These are phyloP conservation scores for Macrosteles quadrilineatus DNA, from an alignment of 1,140 invertebrate species.

Conservation along the genomic window DNA sequence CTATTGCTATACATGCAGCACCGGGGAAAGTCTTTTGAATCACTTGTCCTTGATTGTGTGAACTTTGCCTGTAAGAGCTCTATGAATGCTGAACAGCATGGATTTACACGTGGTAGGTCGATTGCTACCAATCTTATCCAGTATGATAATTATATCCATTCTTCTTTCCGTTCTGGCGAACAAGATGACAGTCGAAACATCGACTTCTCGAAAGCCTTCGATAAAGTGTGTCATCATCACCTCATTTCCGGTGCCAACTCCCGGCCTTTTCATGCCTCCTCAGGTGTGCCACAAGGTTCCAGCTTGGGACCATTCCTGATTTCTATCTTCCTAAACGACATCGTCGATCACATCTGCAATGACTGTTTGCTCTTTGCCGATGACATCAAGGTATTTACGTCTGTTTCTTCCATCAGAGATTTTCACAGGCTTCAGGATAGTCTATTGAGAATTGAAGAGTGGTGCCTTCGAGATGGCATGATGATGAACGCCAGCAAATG, in stretches of 20 bases:
- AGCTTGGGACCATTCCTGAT: conserved; percentile 18
- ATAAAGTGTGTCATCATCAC: neutral
- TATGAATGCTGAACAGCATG: neutral
- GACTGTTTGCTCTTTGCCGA: conserved; percentile 8
- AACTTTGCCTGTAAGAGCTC: neutral
- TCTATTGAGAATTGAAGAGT: neutral
- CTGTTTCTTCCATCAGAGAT: neutral
- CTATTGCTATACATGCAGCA: neutral
- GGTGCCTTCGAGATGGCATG: neutral
- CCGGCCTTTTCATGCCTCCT: neutral
- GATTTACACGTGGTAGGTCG: neutral
- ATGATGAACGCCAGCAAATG: neutral
- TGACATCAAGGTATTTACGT: neutral
- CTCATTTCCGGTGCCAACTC: neutral
- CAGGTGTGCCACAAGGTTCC: neutral
- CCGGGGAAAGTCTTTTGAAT: conserved; percentile 6
- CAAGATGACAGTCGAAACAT: neutral
- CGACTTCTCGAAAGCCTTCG: conserved; percentile 1
- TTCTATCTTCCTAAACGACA: neutral
- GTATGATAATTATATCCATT: neutral
- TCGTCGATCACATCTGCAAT: neutral
- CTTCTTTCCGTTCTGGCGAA: neutral
- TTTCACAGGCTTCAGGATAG: neutral
- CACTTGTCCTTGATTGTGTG: neutral
- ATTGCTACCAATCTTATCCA: conserved; percentile 4